Evolutionary conservation across 1,140 invertebrate genomes (phyloP).

Genomic region (Ylistrum balloti): DNA sequence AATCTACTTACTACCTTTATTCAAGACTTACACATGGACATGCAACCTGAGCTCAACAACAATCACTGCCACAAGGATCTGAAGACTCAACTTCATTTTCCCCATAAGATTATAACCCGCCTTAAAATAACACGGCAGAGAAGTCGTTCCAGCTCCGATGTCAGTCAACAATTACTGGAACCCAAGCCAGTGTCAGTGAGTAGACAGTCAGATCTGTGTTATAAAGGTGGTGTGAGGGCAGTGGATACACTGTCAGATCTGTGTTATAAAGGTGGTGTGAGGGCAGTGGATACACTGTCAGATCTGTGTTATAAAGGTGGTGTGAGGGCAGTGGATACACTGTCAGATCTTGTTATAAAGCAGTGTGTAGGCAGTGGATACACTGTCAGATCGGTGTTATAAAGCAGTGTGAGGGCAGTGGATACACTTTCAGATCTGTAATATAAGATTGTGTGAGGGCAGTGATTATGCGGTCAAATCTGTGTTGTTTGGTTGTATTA

Average conservation of each 20-base stretch:
- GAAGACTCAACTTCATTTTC: background rate
- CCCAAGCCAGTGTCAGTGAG: background rate
- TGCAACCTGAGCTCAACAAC: background rate
- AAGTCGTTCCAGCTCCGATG: conserved; percentile 9
- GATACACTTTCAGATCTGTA: background rate
- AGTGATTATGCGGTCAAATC: background rate
- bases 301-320: background rate
- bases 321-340: background rate
- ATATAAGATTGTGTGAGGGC: background rate
- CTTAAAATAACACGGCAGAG: background rate
- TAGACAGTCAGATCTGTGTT: background rate
- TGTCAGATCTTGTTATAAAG: background rate
- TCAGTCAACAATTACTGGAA: background rate
- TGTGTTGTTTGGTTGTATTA: background rate
- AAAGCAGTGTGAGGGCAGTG: background rate
- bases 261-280: background rate
- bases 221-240: background rate
- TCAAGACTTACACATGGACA: background rate
- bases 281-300: background rate
- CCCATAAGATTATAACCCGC: background rate
- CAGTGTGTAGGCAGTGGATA: background rate
- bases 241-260: background rate
- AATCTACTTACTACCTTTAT: background rate
- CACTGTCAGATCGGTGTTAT: background rate
- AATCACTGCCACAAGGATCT: background rate